Evolutionary conservation across 2,797 vertebrate genomes (phyloP).

Genomic region (Cryptoprocta ferox): DNA sequence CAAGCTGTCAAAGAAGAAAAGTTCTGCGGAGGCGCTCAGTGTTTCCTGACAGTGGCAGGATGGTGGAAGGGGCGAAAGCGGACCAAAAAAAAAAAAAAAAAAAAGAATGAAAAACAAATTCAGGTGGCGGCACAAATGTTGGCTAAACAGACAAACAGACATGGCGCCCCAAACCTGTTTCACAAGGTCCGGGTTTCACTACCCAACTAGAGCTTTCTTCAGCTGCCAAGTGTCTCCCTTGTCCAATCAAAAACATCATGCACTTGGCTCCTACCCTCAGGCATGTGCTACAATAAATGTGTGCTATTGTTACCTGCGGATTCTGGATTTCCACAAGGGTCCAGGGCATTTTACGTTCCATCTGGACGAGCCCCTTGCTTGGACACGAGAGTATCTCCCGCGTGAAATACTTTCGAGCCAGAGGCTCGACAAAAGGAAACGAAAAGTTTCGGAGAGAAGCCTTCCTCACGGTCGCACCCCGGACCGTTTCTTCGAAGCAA

Average conservation of each 20-base stretch:
- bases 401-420: background rate
- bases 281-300: background rate
- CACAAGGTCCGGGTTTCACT: conserved; percentile 18
- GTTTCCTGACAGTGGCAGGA: background rate
- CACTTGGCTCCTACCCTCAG: background rate
- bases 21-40: background rate
- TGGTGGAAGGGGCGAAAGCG: background rate
- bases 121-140: background rate
- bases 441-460: background rate
- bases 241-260: background rate
- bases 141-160: background rate
- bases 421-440: background rate
- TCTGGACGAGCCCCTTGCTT: background rate
- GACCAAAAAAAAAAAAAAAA: background rate
- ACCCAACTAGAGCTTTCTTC: background rate
- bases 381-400: background rate
- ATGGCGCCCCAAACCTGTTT: background rate
- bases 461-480: background rate
- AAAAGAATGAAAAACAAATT: background rate
- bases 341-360: background rate
- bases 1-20: background rate
- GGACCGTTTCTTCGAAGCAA: background rate
- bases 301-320: background rate
- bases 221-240: background rate
- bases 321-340: background rate